Base-by-base conservation (phyloP, 2,888 invertebrate genomes). In the Sphaeridia pumilis region DNA sequence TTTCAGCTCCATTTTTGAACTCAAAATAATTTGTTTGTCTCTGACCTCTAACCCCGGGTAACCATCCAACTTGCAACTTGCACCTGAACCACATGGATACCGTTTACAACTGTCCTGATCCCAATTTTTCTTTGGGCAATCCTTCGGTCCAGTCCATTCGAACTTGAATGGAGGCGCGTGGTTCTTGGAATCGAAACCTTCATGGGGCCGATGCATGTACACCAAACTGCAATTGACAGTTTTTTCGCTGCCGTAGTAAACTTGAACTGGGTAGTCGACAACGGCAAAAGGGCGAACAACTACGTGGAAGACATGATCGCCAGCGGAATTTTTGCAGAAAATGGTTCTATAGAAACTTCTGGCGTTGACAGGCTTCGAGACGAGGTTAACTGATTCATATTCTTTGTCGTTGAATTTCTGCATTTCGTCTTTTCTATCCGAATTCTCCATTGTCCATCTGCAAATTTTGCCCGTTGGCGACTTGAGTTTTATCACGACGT, bases 111-210 rank as follows among this genome's bases (percentile, higher is more conserved):
- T 14, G 2, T 44, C n/a, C 1, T 12, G 4, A n/a, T 44, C n/a
- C 43, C 43, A 50, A 31, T 44, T 3, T 4, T 17, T 7, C 43
- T 34, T 21, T n/a, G 3, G 2, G 25, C 50, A 50, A 20, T 50
- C 50, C n/a, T 25, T 35, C 2, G 50, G 50, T 2, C 50, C 50
- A 3, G 50, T 50, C 50, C 50, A 50, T 45, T 50, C 50, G 22
- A 50, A 43, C 2, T 4, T 17, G 17, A 35, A 44, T 2, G 50
- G 50, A 17, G 44, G 44, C 4, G 14, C 21, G n/a, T 50, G 43
- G 17, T 50, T 45, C 20, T 45, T 5, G 36, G 7, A 2, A 34
- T 1, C 35, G 36, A 34, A 21, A 24, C 7, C 2, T 31, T 3
- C 31, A 3, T n/a, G 12, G n/a, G 5, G 4, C 43, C 49, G 21